A percentile compares a stretch with the other conserved stretches of the same genome.
Conservation (phyloP, 2,113 vertebrate species). For the Heterotis niloticus region DNA sequence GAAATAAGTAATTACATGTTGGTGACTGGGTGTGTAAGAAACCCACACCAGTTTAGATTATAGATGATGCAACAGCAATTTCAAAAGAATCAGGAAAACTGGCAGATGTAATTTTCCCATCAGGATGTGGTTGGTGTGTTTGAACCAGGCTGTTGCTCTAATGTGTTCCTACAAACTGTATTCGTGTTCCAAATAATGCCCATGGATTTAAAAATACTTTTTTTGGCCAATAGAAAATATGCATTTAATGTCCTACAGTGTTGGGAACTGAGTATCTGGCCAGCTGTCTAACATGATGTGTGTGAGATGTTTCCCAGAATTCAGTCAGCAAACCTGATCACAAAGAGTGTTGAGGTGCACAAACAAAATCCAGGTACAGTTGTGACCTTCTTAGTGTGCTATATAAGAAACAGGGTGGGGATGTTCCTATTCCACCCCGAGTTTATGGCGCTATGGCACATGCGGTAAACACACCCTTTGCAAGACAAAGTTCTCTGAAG, state of each 20-base stretch:
- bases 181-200: too few species aligned
- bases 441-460: not conserved
- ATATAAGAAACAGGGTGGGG: not conserved
- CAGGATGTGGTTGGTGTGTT: not conserved
- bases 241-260: not conserved
- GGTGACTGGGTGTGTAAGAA: not conserved
- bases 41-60: not conserved
- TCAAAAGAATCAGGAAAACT: not conserved
- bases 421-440: not conserved
- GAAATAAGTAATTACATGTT: not conserved
- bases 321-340: not conserved
- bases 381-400: not conserved
- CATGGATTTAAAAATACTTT: too few species aligned
- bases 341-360: not conserved
- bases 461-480: not conserved
- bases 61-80: constrained; percentile 1
- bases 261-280: not conserved
- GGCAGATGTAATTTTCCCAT: constrained; percentile 1
- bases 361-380: not conserved
- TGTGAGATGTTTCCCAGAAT: not conserved
- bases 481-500: not conserved
- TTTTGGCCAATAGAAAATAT: not conserved
- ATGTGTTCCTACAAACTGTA: too few species aligned
- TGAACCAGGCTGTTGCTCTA: too few species aligned
- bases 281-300: not conserved